These are phyloP conservation scores for Sparus aurata DNA, from an alignment of 2,797 vertebrate genomes.

Conservation along the genomic window DNA sequence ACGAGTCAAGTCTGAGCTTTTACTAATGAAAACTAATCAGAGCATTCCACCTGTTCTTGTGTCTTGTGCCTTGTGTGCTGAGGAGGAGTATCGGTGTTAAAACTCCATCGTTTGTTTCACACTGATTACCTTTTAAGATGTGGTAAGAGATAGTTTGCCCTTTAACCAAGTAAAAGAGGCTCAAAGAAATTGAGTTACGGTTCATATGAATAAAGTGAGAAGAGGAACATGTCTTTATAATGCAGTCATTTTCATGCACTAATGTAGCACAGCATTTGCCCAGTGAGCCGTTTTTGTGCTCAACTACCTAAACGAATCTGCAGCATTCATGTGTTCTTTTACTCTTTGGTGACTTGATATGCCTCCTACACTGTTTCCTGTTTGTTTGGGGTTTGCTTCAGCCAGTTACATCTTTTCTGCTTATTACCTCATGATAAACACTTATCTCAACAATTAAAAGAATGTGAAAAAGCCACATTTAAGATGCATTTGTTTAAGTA, in stretches of 20 bases:
- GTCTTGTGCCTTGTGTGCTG: slow-evolving; percentile 12
- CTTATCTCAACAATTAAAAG: slow-evolving; percentile 9
- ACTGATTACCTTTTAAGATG: slow-evolving; percentile 24
- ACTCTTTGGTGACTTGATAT: slow-evolving; percentile 57
- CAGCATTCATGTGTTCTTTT: slow-evolving; percentile 58
- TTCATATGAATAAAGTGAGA: neutral
- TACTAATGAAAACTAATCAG: slow-evolving; percentile 16
- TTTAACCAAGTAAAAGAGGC: slow-evolving; percentile 29
- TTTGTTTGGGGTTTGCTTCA: slow-evolving; percentile 78
- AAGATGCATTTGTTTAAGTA: neutral
- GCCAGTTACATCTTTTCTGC: slow-evolving; percentile 45
- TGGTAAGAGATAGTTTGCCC: slow-evolving; percentile 25
- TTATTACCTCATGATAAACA: slow-evolving; percentile 18
- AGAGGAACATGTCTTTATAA: slow-evolving; percentile 7
- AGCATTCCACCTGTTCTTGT: neutral
- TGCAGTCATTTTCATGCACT: neutral
- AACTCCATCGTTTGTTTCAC: slow-evolving; percentile 27
- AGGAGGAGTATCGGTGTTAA: slow-evolving; percentile 20
- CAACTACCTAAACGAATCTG: slow-evolving; percentile 48
- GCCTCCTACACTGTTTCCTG: slow-evolving; percentile 81
- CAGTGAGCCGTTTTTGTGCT: slow-evolving; percentile 30
- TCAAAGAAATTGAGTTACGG: slow-evolving; percentile 17
- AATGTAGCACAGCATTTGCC: slow-evolving; percentile 24
- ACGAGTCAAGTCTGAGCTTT: slow-evolving; percentile 13
- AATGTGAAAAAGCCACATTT: slow-evolving; percentile 1